A percentile compares a stretch with the other conserved stretches of the same genome.
Evolutionary conservation across 1,140 invertebrate genomes (phyloP).

Genomic region (Procambarus virginalis): DNA sequence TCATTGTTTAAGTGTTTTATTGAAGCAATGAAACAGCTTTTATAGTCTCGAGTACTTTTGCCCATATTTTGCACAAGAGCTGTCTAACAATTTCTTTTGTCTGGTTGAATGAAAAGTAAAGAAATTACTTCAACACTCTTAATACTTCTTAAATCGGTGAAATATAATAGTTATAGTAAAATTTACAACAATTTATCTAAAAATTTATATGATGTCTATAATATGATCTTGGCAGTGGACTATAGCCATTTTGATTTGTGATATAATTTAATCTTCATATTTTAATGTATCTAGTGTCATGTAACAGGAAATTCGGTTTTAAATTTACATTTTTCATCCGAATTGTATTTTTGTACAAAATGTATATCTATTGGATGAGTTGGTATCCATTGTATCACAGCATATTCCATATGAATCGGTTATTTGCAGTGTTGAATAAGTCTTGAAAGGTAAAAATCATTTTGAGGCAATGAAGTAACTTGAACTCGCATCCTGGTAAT

Average conservation of each 20-base stretch:
- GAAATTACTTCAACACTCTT: constrained; percentile 10
- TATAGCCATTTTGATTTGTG: constrained; percentile 14
- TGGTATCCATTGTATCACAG: background rate
- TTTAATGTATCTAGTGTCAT: background rate
- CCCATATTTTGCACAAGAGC: constrained; percentile 35
- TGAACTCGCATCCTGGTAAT: no score
- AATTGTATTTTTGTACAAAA: constrained; percentile 16
- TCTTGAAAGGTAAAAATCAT: background rate
- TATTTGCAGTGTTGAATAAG: background rate
- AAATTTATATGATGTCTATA: constrained; percentile 3
- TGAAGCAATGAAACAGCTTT: constrained; percentile 31
- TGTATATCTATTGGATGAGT: background rate
- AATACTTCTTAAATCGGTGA: constrained; percentile 5
- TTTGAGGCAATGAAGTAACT: background rate
- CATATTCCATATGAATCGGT: background rate
- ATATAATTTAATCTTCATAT: background rate
- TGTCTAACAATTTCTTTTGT: constrained; percentile 28
- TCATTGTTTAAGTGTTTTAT: constrained; percentile 39
- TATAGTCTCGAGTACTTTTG: constrained; percentile 28
- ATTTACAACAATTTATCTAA: constrained; percentile 5
- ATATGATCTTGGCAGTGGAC: constrained; percentile 17
- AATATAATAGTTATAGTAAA: constrained; percentile 8
- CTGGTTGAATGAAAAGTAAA: constrained; percentile 33
- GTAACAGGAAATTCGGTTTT: background rate
- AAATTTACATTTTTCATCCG: background rate